Base-by-base conservation (phyloP, 2,888 invertebrate genomes). In the Temnothorax unifasciatus region DNA sequence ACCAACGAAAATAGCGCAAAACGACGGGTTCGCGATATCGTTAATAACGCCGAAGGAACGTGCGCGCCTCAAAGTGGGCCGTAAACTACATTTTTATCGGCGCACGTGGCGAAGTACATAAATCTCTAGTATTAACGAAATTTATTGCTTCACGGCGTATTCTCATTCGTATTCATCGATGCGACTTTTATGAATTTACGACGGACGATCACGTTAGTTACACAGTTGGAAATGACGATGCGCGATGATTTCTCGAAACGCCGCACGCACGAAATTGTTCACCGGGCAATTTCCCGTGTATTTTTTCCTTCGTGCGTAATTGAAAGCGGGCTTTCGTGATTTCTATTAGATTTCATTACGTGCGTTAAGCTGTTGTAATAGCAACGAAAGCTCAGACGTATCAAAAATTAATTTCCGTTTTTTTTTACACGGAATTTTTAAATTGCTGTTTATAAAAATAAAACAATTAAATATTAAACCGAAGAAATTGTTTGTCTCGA, bases 121-220 rank as follows among this genome's bases (percentile, higher is more conserved):
- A 81, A 81, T 81, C 59, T 59, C 75, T 18, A 47, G 73, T 38
- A 75, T 81, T 81, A 59, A 75, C 68, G 68, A 57, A 84, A 83
- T 83, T 82, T 83, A 82, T 82, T 59, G 54, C 66, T 57, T 66
- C 29, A 57, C 82, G 57, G 83, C 29, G 25, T 68, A 66, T 66
- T 81, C 59, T 38, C 44, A 47, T 59, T 81, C 59, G 57, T 47
- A 79, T 57, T 54, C 79, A 59, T 79, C 76, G 76, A 75, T 47
- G 75, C 59, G 79, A 59, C 75, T 81, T 81, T 74, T 57, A 59
- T 75, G 79, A 81, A 81, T 81, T 81, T 81, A 74, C 44, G 79
- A 81, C 18, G 47, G 34, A 61, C 79, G 79, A 59, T 18, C 57
- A 59, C 75, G 47, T 75, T 54, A 54, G 73, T 69, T 44, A 38